Evolutionary conservation across 2,113 vertebrate species (phyloP).

Genomic region (Clarias macrocephalus): DNA sequence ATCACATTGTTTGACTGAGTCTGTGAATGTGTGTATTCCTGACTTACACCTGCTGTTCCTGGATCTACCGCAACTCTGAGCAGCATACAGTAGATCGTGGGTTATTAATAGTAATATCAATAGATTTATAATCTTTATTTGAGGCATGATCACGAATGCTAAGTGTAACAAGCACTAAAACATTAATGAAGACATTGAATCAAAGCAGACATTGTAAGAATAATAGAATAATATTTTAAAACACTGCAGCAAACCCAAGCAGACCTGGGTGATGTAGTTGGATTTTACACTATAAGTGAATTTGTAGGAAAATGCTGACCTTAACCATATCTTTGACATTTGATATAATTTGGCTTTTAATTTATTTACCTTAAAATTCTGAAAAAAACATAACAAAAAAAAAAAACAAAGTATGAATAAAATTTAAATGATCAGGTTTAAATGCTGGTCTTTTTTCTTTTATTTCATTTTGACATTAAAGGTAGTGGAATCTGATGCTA

Average conservation of each 20-base stretch:
- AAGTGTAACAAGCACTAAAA: background rate
- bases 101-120: background rate
- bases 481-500: background rate
- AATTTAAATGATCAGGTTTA: background rate
- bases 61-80: background rate
- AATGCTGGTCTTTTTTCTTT: background rate
- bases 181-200: too few species aligned
- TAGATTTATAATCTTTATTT: background rate
- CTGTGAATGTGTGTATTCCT: background rate
- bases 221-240: too few species aligned
- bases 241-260: background rate
- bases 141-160: background rate
- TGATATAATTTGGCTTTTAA: background rate
- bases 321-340: background rate
- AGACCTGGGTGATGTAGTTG: background rate
- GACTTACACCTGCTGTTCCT: background rate
- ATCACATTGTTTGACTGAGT: background rate
- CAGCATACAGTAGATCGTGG: background rate
- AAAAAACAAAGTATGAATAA: too few species aligned
- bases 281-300: background rate
- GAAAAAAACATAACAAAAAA: too few species aligned
- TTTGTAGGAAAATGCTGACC: background rate
- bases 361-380: background rate
- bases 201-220: background rate
- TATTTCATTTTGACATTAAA: background rate